Evolutionary conservation across 2,113 vertebrate genomes (phyloP).

Genomic region (Neoarius graeffei): DNA sequence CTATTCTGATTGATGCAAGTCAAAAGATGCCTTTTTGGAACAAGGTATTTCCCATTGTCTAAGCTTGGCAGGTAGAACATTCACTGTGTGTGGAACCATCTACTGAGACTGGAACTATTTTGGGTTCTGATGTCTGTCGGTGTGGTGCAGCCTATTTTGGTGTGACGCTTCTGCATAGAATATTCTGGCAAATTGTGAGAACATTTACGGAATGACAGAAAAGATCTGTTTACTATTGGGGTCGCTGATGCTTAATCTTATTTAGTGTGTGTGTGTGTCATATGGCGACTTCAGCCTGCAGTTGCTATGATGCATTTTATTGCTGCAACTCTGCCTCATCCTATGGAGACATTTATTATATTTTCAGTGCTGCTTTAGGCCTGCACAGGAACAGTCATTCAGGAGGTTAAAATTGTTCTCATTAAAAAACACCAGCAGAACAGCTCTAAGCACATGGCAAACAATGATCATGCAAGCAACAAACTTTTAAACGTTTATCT

Average conservation of each 20-base stretch:
- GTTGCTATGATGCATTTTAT: not conserved
- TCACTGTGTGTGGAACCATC: not conserved
- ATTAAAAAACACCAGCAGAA: not conserved
- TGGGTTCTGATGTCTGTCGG: not conserved
- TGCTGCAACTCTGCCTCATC: not conserved
- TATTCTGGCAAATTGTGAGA: not conserved
- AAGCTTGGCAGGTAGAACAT: not conserved
- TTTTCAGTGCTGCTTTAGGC: not conserved
- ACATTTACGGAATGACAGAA: not conserved
- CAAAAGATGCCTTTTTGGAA: not conserved
- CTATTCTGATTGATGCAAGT: not conserved
- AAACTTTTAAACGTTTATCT: constrained; percentile 22
- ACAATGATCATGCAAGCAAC: constrained; percentile 8
- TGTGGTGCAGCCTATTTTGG: not conserved
- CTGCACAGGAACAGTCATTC: not conserved
- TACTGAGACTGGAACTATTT: not conserved
- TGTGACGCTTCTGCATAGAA: not conserved
- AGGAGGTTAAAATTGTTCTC: not conserved
- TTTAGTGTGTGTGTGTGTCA: not conserved
- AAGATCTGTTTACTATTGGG: not conserved
- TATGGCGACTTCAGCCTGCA: not conserved
- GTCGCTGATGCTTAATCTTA: not conserved
- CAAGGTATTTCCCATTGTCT: not conserved
- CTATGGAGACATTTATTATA: not conserved
- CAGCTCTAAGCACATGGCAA: not conserved